These are phyloP conservation scores for Archilochus colubris DNA, from an alignment of 2,113 vertebrate genomes.

Conservation along the genomic window DNA sequence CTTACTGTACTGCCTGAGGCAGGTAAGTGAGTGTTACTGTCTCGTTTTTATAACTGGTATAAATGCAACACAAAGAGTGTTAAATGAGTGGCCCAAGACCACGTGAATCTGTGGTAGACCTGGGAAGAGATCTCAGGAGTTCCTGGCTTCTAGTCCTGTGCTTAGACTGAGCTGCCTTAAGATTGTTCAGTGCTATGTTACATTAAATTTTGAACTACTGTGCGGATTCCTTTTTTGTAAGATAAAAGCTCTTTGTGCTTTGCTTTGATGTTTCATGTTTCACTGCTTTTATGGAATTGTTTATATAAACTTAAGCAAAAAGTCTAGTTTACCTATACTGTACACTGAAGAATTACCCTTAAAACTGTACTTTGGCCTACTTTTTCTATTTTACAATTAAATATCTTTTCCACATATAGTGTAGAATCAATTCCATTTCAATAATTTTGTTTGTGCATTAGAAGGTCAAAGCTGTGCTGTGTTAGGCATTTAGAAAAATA, in stretches of 20 bases:
- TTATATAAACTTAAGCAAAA: conserved; percentile 73
- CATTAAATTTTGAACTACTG: conserved; percentile 66
- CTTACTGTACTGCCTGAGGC: conserved; percentile 37
- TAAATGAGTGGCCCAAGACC: neutral
- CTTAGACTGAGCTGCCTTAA: conserved; percentile 73
- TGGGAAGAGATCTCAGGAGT: conserved; percentile 21
- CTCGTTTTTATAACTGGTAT: conserved; percentile 31
- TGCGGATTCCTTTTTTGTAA: conserved; percentile 73
- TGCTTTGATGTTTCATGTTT: conserved; percentile 76
- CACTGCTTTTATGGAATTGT: conserved; percentile 81
- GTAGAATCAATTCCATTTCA: conserved; percentile 62
- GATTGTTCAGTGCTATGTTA: conserved; percentile 70
- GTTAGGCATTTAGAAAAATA: neutral
- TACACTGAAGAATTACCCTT: conserved; percentile 79
- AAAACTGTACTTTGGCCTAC: conserved; percentile 84
- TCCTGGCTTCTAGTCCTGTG: conserved; percentile 51
- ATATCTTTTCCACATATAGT: conserved; percentile 83
- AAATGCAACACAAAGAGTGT: neutral
- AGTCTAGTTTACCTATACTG: conserved; percentile 77
- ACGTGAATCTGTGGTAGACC: neutral
- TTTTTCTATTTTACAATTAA: conserved; percentile 88
- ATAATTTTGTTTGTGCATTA: neutral
- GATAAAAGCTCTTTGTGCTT: conserved; percentile 75
- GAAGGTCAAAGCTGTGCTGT: neutral
- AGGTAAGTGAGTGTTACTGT: conserved; percentile 46